These are phyloP conservation scores for Liasis olivaceus DNA, from an alignment of 2,797 vertebrate genomes.

Conservation along the genomic window DNA sequence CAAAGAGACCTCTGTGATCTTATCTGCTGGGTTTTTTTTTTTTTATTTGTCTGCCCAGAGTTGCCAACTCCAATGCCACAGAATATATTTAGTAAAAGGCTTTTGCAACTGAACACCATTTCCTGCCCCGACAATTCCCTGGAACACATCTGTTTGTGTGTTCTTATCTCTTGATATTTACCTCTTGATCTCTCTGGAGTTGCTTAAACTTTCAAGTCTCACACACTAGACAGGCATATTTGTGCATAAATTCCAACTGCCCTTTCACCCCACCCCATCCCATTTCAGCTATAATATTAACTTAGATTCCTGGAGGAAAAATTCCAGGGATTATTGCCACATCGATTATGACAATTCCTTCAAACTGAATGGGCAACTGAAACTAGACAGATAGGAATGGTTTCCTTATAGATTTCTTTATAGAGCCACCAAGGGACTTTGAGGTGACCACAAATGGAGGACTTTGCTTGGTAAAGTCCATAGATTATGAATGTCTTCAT, in stretches of 20 bases:
- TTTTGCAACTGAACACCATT: constrained; percentile 23
- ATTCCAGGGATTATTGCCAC: not conserved
- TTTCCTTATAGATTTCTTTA: not conserved
- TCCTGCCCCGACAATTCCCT: not conserved
- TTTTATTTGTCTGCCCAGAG: constrained; percentile 28
- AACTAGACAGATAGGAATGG: not conserved
- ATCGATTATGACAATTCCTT: not conserved
- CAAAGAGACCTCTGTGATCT: not conserved
- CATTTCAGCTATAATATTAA: not conserved
- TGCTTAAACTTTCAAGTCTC: not conserved
- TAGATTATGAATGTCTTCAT: not conserved
- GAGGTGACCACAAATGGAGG: not conserved
- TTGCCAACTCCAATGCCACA: not conserved
- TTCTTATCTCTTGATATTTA: not conserved
- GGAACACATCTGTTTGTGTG: not conserved
- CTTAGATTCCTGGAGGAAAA: not conserved
- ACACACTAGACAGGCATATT: not conserved
- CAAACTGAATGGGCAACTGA: not conserved
- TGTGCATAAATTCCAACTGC: not conserved
- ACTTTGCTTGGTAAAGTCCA: not conserved
- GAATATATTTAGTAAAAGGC: constrained; percentile 39
- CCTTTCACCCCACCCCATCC: not conserved
- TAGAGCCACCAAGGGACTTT: not conserved
- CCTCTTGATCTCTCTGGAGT: not conserved
- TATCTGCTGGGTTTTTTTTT: accelerated